Percentiles rank a stretch among this genome's conserved stretches.
Conservation (phyloP, 2,797 vertebrate genomes). For the Anguilla pacifica region DNA sequence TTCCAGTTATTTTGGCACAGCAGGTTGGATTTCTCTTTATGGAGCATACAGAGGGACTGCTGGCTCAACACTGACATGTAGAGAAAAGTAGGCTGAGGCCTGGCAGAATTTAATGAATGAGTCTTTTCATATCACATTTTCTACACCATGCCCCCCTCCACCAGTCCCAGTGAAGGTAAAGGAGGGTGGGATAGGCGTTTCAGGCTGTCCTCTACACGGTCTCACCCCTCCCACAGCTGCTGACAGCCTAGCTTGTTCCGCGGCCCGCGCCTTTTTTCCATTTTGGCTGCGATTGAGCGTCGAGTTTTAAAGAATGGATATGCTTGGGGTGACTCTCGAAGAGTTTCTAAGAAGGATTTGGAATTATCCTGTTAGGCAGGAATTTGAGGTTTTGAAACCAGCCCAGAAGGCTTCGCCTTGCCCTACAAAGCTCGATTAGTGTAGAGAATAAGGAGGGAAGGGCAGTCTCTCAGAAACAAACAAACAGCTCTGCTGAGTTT, state of each 20-base stretch:
- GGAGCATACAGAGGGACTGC: neutral
- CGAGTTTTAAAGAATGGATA: neutral
- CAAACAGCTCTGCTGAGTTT: neutral
- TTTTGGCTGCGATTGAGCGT: neutral
- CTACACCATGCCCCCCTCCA: neutral
- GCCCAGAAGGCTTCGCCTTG: neutral
- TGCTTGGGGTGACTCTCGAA: no score
- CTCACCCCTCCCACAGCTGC: neutral
- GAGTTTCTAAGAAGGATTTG: neutral
- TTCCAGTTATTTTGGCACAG: neutral
- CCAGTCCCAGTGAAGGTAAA: neutral
- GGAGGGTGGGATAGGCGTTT: neutral
- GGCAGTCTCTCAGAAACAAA: neutral
- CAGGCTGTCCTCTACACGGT: neutral
- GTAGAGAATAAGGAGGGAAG: neutral
- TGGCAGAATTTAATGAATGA: neutral
- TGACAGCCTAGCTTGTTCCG: neutral
- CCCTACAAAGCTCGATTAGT: constrained; percentile 4
- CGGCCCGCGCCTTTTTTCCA: neutral
- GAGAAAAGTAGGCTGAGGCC: neutral
- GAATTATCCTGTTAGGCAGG: constrained; percentile 1
- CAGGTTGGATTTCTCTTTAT: neutral
- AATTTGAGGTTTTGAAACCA: neutral
- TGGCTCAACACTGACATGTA: neutral
- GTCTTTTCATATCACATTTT: neutral